Conservation (phyloP, 2,888 invertebrate species). For the Thyatira batis region DNA sequence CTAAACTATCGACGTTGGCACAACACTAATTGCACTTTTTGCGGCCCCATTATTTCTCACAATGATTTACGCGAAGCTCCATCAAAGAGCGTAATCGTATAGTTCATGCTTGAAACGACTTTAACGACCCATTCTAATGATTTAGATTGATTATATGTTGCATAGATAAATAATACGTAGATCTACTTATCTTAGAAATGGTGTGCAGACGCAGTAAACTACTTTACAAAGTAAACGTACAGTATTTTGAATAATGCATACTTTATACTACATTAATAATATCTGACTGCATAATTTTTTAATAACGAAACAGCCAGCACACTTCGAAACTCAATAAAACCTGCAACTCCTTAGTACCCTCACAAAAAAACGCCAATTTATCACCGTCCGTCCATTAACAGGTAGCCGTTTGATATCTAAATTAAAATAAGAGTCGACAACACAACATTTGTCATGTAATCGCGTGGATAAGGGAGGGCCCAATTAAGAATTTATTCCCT, state of each 20-base stretch:
- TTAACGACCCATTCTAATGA: conserved; percentile 64
- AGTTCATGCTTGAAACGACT: conserved; percentile 67
- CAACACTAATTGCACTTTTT: conserved; percentile 80
- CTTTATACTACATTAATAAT: too few relatives aligned
- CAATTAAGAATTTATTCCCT: conserved; percentile 62
- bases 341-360: background rate
- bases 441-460: conserved; percentile 54
- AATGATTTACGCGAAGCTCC: conserved; percentile 71
- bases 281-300: background rate
- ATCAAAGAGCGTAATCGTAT: conserved; percentile 59
- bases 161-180: conserved; percentile 30
- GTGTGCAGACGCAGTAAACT: background rate
- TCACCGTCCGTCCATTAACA: background rate
- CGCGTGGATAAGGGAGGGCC: conserved; percentile 42
- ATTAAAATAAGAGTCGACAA: conserved; percentile 32
- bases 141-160: conserved; percentile 63
- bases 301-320: background rate
- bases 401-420: conserved; percentile 20
- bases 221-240: too few relatives aligned
- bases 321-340: background rate
- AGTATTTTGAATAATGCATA: too few relatives aligned
- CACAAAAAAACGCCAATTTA: conserved; percentile 4
- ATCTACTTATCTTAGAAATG: background rate
- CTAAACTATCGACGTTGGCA: conserved; percentile 75
- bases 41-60: conserved; percentile 61